Base-by-base conservation (phyloP, 2,888 invertebrate genomes). In the Agrotis puta region DNA sequence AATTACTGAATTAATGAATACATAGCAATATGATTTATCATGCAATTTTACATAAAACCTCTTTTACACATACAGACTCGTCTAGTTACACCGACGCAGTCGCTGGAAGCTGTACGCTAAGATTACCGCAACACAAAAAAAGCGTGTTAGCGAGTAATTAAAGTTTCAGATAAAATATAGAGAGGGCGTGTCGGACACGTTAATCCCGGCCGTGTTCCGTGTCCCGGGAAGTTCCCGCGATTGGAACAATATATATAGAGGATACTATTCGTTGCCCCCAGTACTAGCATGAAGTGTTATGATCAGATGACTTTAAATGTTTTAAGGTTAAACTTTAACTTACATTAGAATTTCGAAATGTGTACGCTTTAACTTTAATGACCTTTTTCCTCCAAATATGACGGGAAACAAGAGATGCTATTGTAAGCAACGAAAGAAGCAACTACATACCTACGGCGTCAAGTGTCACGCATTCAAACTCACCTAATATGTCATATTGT, bases 161-260 rank as follows among this genome's bases (percentile, higher is more conserved):
- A 77, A 79, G 70, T 70, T 77, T 68, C 51, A 64, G 43, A 65
- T 77, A 66, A 68, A 64, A 77, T 65, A 70, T 61, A 50, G 47
- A 61, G 70, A 61, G 67, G 67, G 64, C 69, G 77, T 54, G 58
- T 27, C 50, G 54, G 54, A 63, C 62, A 56, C 57, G 67, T 48
- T 71, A 51, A 69, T 72, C 76, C 59, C 20, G 45, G 27, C 62
- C n/a, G 3, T 14, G 47, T 53, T n/a, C 33, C n/a, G 16, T 45
- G 16, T 39, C 4, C n/a, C 33, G 33, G 20, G 54, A 13, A 59
- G 53, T 54, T 48, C 13, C 53, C 14, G 43, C 22, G n/a, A n/a
- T 24, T 27, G n/a, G 22, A 43, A 27, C 22, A 22, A 14, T n/a
- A 45, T 11, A 11, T 39, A 39, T 14, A 47, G 13, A 39, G 16